Evolutionary conservation across 2,888 invertebrate species (phyloP), one percentile per base, ranked within the genome.

Genomic region (Lasioglossum morio): DNA sequence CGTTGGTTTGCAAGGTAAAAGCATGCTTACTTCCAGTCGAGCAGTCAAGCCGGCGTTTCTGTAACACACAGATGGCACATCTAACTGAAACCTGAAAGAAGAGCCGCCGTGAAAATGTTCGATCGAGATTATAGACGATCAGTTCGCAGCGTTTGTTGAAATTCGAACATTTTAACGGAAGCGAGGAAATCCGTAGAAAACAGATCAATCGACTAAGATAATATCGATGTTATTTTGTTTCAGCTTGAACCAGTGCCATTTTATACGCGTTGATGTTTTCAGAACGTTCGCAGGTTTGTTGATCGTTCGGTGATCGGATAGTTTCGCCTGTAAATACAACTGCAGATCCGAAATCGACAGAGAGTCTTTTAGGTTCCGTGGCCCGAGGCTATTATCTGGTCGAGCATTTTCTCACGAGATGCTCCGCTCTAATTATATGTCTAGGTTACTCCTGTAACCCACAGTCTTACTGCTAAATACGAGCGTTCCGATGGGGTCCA

Each of bases 371-470:
- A 70, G 88, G 90, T 92, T 94, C 91, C 94, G 94, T 94, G 94
- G 94, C 93, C 90, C 91, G 91, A 88, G 87, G 90, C 92, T 92
- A 94, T 94, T 94, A 94, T 90, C 84, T 85, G 91, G 86, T 88
- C 91, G 86, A 90, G 91, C 92, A 93, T 93, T 94, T 94, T 94
- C 94, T 94, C 94, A 94, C 94, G 94, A 93, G 93, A 94, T 93
- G 87, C 92, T 91, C 89, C 87, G 88, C 92, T 94, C 92, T 94
- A 94, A 94, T 94, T 94, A 94, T 94, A 94, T 94, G 94, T 94
- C 94, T 94, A 94, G 94, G 92, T 89, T 92, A 92, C 92, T 94
- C 92, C 94, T 93, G 92, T 94, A 94, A 94, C 92, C 93, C 92
- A 93, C 92, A 92, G 93, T 91, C 93, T 93, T 93, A 93, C 93